Base-by-base conservation (phyloP, 2,113 vertebrate genomes). In the Hiodon alosoides region DNA sequence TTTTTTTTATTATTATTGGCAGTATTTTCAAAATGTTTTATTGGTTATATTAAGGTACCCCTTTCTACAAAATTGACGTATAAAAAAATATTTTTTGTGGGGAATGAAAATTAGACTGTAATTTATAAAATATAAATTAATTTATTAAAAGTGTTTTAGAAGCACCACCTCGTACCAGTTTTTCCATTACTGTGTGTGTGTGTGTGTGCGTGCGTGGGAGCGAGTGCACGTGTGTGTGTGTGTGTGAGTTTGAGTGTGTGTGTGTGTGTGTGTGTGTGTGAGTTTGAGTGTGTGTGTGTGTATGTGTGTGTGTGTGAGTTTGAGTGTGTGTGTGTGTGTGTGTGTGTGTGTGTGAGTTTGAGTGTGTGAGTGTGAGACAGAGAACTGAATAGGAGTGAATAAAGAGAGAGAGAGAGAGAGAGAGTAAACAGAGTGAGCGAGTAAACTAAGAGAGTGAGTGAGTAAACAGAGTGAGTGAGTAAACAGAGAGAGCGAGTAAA, bases 51-150 rank as follows among this genome's bases (percentile, higher is more conserved):
- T 8, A 64, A 74, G 72, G 73, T 57, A 10, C 31, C 16, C 17
- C 52, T 76, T 76, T 76, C 54, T 76, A 76, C 66, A 69, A 69
- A 76, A 53, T 55, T 11, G 66, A 31, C 7, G 5, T 9, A 17
- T 57, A 76, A 54, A 52, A 31, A 31, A 62, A 16, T 71, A 76
- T 71, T 76, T 69, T 76, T 71, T 71, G 75, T 64, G 67, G 64
- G 69, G 17, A 71, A 48, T 71, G 54, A 60, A 65, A 53, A 71
- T 76, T 57, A 76, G 68, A 70, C 66, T 76, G 75, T 65, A 57
- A 71, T 76, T 71, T 71, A 76, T 64, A 64, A 71, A 76, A 55
- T 69, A 16, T n/a, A 9, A 55, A 61, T 62, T 61, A 61, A 72
- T 72, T 72, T 72, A 72, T 72, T 72, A 72, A 72, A 72, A 61